phyloP scores from a whole-genome alignment of 2,113 vertebrate genomes.

The Osmerus eperlanus region DNA sequence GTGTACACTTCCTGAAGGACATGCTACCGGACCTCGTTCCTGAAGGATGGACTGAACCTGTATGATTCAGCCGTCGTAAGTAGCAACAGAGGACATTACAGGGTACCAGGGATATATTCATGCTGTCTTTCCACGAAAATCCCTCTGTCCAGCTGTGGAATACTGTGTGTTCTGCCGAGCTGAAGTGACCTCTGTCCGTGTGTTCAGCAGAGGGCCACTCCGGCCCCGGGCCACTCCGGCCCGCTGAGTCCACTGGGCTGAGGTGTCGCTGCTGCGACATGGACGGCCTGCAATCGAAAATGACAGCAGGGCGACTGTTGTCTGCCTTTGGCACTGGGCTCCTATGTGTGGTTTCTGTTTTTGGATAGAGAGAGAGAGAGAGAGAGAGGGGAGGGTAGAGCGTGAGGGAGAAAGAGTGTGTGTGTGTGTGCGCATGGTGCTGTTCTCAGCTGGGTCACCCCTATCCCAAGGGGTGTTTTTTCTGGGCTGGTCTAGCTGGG shows the following conservation, averaged over 20 bases:
- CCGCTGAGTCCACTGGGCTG: constrained; percentile 49
- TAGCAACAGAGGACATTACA: constrained; percentile 7
- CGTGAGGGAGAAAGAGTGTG: not conserved
- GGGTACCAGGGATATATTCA: constrained; percentile 32
- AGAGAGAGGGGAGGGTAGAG: constrained; percentile 24
- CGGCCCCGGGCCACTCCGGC: constrained; percentile 35
- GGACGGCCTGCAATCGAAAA: constrained; percentile 64
- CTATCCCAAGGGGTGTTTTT: constrained; percentile 46
- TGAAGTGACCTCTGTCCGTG: constrained; percentile 63
- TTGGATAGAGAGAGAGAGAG: constrained; percentile 19
- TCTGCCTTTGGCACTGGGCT: constrained; percentile 53
- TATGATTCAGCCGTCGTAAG: no score
- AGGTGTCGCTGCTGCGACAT: constrained; percentile 72
- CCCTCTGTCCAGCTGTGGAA: constrained; percentile 13
- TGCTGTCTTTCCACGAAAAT: constrained; percentile 14
- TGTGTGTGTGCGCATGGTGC: constrained; percentile 37
- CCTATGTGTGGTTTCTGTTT: constrained; percentile 9
- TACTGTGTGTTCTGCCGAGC: constrained; percentile 71
- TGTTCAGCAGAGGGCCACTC: constrained; percentile 34
- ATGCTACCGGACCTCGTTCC: no score
- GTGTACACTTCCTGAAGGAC: no score
- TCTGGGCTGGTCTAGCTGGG: constrained; percentile 60
- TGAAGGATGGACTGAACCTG: no score
- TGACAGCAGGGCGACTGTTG: constrained; percentile 71
- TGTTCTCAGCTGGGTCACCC: constrained; percentile 63